Percentiles rank a stretch among this genome's conserved stretches.
phyloP scores from a whole-genome alignment of 2,797 vertebrate genomes.

The Pseudochirops corinnae region DNA sequence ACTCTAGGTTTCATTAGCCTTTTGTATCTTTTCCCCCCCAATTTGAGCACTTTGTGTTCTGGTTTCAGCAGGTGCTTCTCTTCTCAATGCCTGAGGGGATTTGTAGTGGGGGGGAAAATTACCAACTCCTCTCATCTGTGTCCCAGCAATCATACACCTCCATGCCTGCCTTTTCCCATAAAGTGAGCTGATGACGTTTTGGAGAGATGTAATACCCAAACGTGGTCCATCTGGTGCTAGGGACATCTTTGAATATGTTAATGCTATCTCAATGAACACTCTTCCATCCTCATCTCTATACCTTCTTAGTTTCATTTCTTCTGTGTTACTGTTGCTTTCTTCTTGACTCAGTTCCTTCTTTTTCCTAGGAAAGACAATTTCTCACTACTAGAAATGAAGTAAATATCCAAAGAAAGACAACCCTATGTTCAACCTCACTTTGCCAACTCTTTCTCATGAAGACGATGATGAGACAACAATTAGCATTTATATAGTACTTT shows the following conservation, averaged over 20 bases:
- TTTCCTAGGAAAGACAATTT: neutral
- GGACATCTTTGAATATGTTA: neutral
- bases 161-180: neutral
- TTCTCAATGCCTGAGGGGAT: neutral
- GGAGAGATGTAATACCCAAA: constrained; percentile 23
- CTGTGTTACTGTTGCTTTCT: neutral
- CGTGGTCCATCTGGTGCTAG: neutral
- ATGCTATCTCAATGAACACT: neutral
- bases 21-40: constrained; percentile 49
- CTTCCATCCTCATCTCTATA: neutral
- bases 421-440: neutral
- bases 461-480: neutral
- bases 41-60: constrained; percentile 54
- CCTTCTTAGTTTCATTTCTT: constrained; percentile 13
- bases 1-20: neutral
- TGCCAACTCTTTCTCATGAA: neutral
- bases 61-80: constrained; percentile 16
- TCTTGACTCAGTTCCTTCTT: neutral
- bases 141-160: neutral
- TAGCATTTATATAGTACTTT: neutral
- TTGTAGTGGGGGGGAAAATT: neutral
- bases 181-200: neutral
- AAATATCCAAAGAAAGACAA: neutral
- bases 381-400: neutral
- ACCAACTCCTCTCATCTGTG: neutral